Evolutionary conservation across 2,113 vertebrate species (phyloP).

Genomic region (Entosphenus tridentatus): DNA sequence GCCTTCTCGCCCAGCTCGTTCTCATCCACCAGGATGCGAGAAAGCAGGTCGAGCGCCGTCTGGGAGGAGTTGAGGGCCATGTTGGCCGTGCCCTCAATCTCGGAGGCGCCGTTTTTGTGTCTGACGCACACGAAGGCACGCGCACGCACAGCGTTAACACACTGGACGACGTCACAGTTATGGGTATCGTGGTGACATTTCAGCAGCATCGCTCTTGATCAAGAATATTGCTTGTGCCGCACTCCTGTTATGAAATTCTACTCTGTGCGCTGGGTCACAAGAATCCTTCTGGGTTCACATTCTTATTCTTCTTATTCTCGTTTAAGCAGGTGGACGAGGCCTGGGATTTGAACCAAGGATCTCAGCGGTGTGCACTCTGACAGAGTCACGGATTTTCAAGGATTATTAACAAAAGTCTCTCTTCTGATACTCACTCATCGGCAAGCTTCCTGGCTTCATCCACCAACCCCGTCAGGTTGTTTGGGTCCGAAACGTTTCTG

Average conservation of each 20-base stretch:
- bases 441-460: slow-evolving; percentile 72
- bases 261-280: too few relatives aligned
- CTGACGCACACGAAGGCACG: slow-evolving; percentile 17
- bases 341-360: neutral
- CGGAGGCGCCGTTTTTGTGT: slow-evolving; percentile 71
- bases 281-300: too few relatives aligned
- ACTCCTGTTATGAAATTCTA: too few relatives aligned
- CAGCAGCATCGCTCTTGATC: too few relatives aligned
- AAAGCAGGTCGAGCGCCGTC: slow-evolving; percentile 53
- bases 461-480: slow-evolving; percentile 83
- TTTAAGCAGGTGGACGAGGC: neutral
- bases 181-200: too few relatives aligned
- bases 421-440: slow-evolving; percentile 35
- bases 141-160: neutral
- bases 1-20: slow-evolving; percentile 46
- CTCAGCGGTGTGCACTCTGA: neutral
- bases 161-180: neutral
- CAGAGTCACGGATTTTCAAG: neutral
- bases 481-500: slow-evolving; percentile 31
- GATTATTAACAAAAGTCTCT: neutral
- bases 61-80: slow-evolving; percentile 71
- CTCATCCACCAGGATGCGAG: slow-evolving; percentile 52
- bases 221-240: too few relatives aligned
- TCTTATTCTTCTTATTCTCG: neutral
- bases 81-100: slow-evolving; percentile 60